Evolutionary conservation across 1,140 invertebrate species (phyloP).

Genomic region (Hetaerina americana): DNA sequence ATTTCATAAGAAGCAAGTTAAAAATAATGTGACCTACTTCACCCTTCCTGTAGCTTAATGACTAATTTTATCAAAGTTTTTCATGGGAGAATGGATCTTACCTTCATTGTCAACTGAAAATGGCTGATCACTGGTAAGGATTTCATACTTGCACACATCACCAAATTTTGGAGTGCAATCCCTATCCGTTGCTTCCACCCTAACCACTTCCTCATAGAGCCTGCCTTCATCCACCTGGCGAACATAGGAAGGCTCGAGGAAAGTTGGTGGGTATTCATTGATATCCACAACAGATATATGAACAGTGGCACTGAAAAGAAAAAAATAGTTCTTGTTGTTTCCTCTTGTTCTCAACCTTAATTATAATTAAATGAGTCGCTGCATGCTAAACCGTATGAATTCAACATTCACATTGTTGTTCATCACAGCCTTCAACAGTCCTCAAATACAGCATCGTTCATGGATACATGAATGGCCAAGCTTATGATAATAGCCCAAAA

Average conservation of each 20-base stretch:
- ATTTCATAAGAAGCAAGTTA: no score
- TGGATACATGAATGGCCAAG: no score
- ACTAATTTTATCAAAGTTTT: background rate
- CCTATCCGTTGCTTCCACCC: constrained; percentile 77
- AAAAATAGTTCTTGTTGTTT: no score
- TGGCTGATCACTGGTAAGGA: constrained; percentile 75
- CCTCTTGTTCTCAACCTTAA: no score
- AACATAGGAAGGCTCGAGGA: constrained; percentile 77
- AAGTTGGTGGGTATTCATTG: constrained; percentile 85
- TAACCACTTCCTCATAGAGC: constrained; percentile 76
- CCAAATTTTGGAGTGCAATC: constrained; percentile 86
- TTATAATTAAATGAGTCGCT: no score
- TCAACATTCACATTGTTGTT: no score
- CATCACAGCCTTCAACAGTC: no score
- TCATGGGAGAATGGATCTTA: no score
- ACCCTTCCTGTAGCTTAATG: background rate
- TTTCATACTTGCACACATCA: constrained; percentile 92
- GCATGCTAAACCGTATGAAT: no score
- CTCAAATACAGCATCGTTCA: no score
- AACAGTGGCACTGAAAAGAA: constrained; percentile 67
- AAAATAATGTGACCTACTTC: background rate
- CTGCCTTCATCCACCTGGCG: constrained; percentile 82
- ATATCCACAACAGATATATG: constrained; percentile 91
- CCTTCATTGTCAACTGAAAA: constrained; percentile 88
- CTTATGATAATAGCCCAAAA: no score